Conservation (phyloP, 2,113 vertebrate species). For the Pogona vitticeps region DNA sequence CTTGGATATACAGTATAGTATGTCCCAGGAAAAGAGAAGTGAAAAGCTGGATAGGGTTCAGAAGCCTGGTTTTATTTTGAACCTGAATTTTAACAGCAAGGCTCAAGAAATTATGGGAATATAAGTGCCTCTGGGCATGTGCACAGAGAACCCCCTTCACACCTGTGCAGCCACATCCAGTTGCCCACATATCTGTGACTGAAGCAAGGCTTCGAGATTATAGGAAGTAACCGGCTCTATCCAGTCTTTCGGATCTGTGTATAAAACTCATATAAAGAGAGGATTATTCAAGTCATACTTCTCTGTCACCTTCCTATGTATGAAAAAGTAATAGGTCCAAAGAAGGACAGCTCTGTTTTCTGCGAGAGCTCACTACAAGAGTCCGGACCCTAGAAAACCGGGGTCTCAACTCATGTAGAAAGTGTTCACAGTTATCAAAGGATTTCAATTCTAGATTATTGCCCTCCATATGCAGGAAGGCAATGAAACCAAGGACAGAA, state of each 20-base stretch:
- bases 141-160: neutral
- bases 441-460: too few species aligned
- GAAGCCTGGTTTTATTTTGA: accelerated
- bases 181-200: neutral
- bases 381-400: too few species aligned
- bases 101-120: neutral
- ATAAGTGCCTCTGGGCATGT: neutral
- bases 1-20: neutral
- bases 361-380: too few species aligned
- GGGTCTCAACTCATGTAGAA: too few species aligned
- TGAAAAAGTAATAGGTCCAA: too few species aligned
- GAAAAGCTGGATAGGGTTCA: neutral
- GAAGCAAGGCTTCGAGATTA: neutral
- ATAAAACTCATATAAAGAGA: neutral
- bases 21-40: neutral
- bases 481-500: too few species aligned
- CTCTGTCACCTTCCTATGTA: too few species aligned
- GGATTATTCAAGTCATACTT: too few species aligned
- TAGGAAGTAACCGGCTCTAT: neutral
- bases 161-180: neutral
- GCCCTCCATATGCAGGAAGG: too few species aligned
- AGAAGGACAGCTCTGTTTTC: neutral
- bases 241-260: too few species aligned
- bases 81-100: neutral
- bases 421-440: too few species aligned